Base-by-base conservation (phyloP, 2,888 invertebrate genomes). In the Pilophorus perplexus region DNA sequence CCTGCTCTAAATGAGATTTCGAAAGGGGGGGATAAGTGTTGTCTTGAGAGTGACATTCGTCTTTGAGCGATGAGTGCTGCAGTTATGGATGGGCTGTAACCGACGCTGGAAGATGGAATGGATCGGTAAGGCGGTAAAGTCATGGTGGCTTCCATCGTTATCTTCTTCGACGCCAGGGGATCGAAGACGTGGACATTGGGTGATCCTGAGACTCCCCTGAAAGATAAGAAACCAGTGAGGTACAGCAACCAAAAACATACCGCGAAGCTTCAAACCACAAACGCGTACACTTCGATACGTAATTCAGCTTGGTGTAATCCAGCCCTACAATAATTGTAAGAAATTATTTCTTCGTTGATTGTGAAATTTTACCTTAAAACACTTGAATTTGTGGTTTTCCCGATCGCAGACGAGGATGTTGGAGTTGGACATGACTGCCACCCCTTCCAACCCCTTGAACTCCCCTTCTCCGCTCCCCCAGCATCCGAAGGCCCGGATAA, bases 391-490 rank as follows among this genome's bases (percentile, higher is more conserved):
- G 80, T 97, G 96, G 79, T 97, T 97, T 78, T 97, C 96, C 71
- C 96, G 84, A 80, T 97, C 96, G 81, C 94, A 93, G 57, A 96
- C 94, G 71, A 95, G 85, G 76, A 96, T 90, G 77, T 93, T 93
- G 62, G 95, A 95, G 74, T 89, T 90, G 16, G 90, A 88, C 81
- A 92, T 91, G 74, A 96, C 91, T 16, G 94, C 93, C 67, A 97
- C 89, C 71, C 94, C 94, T 79, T 94, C 94, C 71, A 94, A 83
- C 27, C 92, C 97, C 80, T 98, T 98, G 81, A 99, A 95, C 80
- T 98, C 96, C 12, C 94, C 96, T 74, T 94, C 93, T 20, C 91
- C 89, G 69, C 88, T 88, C 60, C 99, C 98, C 94, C 96, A 97
- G 69, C 89, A 87, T 3, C 98, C 98, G 78, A 98, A 97, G 64